phyloP scores from a whole-genome alignment of 2,113 vertebrate genomes.

The Gopherus flavomarginatus region DNA sequence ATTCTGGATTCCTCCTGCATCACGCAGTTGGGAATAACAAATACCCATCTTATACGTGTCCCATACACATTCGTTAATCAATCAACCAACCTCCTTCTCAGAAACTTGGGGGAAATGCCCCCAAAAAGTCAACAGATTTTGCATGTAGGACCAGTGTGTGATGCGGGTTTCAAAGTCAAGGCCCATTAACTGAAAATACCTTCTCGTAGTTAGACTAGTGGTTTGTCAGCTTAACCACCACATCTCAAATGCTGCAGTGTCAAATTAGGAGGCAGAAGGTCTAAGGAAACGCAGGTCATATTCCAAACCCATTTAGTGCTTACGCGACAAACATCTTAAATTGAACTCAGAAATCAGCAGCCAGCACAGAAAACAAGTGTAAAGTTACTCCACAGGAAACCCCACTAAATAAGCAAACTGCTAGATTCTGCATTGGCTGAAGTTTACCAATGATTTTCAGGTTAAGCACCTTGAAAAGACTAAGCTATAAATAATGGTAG shows the following conservation, averaged over 20 bases:
- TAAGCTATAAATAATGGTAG: accelerated
- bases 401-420: background rate
- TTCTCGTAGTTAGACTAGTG: background rate
- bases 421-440: background rate
- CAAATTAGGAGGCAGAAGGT: background rate
- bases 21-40: background rate
- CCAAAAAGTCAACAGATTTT: accelerated
- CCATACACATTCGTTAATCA: background rate
- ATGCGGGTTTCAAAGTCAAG: background rate
- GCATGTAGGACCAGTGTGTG: accelerated
- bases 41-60: background rate
- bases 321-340: background rate
- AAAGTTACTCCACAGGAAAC: background rate
- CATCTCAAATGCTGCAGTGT: background rate
- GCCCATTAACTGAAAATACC: background rate
- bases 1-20: background rate
- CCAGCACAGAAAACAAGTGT: background rate
- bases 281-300: background rate
- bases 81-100: background rate
- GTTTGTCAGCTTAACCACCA: background rate
- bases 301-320: background rate
- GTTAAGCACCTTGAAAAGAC: background rate
- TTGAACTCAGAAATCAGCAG: background rate
- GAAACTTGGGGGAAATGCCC: background rate
- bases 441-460: background rate